phyloP scores from a whole-genome alignment of 2,797 vertebrate genomes.

The Sebastes iracundus region DNA sequence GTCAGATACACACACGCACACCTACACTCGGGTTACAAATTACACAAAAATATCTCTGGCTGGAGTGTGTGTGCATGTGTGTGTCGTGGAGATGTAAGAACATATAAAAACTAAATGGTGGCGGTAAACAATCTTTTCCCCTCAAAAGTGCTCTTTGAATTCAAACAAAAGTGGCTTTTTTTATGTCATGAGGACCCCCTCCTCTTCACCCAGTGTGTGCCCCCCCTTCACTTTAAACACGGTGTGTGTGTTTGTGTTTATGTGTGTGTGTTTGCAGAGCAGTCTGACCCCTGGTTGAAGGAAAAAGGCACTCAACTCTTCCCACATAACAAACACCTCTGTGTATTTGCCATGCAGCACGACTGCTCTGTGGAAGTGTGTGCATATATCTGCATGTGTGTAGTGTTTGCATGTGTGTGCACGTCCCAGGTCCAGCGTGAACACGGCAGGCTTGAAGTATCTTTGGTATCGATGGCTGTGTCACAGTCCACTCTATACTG shows the following conservation, averaged over 20 bases:
- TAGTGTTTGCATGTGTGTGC: conserved; percentile 30
- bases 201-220: conserved; percentile 48
- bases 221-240: conserved; percentile 39
- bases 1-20: conserved; percentile 59
- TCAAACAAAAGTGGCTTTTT: conserved; percentile 31
- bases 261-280: conserved; percentile 71
- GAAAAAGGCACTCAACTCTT: conserved; percentile 96
- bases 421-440: conserved; percentile 76
- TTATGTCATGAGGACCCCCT: conserved; percentile 31
- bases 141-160: conserved; percentile 61
- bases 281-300: conserved; percentile 93
- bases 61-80: conserved; percentile 73
- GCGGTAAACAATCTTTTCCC: conserved; percentile 35
- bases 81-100: conserved; percentile 16
- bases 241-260: conserved; percentile 22
- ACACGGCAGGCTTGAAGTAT: conserved; percentile 88
- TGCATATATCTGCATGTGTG: conserved; percentile 40
- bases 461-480: conserved; percentile 97
- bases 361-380: conserved; percentile 69
- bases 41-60: conserved; percentile 86
- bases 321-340: conserved; percentile 77
- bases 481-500: conserved; percentile 90
- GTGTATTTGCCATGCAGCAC: conserved; percentile 72
- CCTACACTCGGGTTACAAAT: conserved; percentile 79
- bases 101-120: background rate